Evolutionary conservation across 2,113 vertebrate species (phyloP).

Genomic region (Hippolais icterina): DNA sequence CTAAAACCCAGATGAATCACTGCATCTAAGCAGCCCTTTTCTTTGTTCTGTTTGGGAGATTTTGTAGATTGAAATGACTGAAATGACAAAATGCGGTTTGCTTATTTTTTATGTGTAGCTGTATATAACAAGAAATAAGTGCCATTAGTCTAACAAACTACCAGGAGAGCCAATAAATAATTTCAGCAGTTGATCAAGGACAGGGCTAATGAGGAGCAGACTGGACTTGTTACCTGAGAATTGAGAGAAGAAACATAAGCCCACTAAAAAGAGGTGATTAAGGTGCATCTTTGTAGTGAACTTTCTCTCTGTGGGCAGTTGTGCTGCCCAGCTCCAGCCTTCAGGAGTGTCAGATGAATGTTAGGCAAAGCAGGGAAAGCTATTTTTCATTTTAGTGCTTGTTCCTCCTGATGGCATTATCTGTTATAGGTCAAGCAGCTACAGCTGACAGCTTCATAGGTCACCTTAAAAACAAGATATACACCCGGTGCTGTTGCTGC

Average conservation of each 20-base stretch:
- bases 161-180: not conserved
- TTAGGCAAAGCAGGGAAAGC: not conserved
- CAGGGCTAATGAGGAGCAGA: not conserved
- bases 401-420: not conserved
- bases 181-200: not conserved
- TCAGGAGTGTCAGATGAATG: not conserved
- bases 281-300: fast-evolving
- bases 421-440: constrained; percentile 32
- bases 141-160: not conserved
- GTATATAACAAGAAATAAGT: not conserved
- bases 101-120: not conserved
- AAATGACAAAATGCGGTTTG: not conserved
- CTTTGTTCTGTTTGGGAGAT: not conserved
- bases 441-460: constrained; percentile 20
- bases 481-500: not conserved
- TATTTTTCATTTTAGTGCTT: not conserved
- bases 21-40: not conserved
- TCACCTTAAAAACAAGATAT: not conserved
- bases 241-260: not conserved
- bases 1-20: not conserved
- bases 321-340: not conserved
- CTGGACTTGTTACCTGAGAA: not conserved
- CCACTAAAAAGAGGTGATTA: not conserved
- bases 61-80: not conserved
- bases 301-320: not conserved